Percentiles rank a stretch among this genome's conserved stretches.
Conservation (phyloP, 2,888 invertebrate genomes). For the Dicyrtomina minuta region DNA sequence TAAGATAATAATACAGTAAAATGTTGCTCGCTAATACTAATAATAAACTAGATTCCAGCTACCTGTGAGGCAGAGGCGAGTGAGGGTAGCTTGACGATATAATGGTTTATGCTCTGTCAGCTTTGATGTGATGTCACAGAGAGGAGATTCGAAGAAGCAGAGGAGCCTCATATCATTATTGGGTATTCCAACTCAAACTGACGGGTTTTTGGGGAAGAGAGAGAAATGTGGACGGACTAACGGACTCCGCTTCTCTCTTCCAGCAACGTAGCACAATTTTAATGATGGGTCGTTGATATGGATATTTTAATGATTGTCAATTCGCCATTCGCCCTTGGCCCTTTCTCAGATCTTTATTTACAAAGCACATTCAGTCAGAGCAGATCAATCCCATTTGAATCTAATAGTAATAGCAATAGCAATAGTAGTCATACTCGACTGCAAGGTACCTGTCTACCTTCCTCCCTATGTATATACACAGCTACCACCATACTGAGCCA, state of each 20-base stretch:
- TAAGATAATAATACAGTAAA: background rate
- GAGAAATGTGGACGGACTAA: constrained; percentile 13
- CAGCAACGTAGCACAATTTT: constrained; percentile 49
- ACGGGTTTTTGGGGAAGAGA: constrained; percentile 1
- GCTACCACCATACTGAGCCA: background rate
- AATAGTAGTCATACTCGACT: too few species aligned
- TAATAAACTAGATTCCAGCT: constrained; percentile 10
- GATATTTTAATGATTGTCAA: constrained; percentile 53
- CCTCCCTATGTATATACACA: background rate
- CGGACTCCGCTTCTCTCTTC: constrained; percentile 9
- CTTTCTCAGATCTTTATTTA: constrained; percentile 52
- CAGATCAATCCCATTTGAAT: constrained; percentile 21
- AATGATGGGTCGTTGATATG: constrained; percentile 49
- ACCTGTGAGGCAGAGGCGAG: constrained; percentile 6
- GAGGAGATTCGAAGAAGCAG: constrained; percentile 14
- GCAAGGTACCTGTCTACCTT: background rate
- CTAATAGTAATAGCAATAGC: background rate
- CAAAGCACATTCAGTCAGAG: constrained; percentile 38
- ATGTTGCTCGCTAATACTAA: constrained; percentile 9
- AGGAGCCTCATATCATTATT: constrained; percentile 27
- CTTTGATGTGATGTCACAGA: constrained; percentile 39
- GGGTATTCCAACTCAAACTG: constrained; percentile 23
- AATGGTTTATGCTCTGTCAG: constrained; percentile 41
- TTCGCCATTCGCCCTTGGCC: constrained; percentile 52
- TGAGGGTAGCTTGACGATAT: constrained; percentile 1